Evolutionary conservation across 2,797 vertebrate species (phyloP).

Genomic region (Aldrovandia affinis): DNA sequence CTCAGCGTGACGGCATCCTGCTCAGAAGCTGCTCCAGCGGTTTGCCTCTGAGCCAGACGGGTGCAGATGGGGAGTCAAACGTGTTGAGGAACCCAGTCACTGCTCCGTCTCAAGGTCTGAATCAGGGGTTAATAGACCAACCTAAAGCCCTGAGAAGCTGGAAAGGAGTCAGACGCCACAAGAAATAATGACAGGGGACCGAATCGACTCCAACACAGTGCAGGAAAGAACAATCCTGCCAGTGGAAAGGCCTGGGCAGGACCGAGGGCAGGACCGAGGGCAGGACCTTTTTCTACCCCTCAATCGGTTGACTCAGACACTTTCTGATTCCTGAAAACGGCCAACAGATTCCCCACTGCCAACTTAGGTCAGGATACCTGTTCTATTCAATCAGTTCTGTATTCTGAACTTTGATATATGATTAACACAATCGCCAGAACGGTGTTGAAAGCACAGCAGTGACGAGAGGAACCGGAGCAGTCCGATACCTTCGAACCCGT

Average conservation of each 20-base stretch:
- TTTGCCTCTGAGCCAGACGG: not conserved
- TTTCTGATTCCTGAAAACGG: not conserved
- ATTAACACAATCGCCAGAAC: not conserved
- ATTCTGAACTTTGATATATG: constrained; percentile 5
- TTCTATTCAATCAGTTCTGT: not conserved
- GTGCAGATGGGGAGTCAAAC: not conserved
- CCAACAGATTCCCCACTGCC: not conserved
- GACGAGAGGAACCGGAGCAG: not conserved
- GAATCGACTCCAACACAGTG: not conserved
- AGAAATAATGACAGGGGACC: not conserved
- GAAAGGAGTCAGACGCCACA: not conserved
- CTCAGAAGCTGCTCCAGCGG: not conserved
- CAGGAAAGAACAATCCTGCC: not conserved
- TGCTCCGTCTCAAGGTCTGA: not conserved
- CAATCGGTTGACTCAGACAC: not conserved
- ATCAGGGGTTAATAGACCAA: not conserved
- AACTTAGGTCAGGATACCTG: not conserved
- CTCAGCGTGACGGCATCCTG: not conserved
- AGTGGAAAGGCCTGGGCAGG: too few relatives aligned
- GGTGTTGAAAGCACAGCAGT: not conserved
- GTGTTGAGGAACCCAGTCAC: not conserved
- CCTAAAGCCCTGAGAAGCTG: not conserved
- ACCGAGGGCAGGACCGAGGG: not conserved
- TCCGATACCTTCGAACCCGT: not conserved
- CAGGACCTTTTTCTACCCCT: not conserved